phyloP scores from a whole-genome alignment of 2,888 invertebrate genomes.

The Ormyrus labotus region DNA sequence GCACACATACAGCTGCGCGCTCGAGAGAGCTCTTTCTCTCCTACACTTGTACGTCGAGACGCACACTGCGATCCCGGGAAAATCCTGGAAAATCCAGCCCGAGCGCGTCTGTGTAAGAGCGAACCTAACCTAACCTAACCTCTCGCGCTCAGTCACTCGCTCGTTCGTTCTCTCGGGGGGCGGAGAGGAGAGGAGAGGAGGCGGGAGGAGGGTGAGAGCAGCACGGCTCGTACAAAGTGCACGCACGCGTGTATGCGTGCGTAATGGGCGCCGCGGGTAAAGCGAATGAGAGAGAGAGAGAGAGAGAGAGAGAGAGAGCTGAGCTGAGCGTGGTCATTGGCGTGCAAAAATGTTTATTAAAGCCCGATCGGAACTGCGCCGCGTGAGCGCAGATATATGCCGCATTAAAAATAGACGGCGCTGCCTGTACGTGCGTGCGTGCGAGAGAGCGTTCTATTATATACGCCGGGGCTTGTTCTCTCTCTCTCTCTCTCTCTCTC shows the following conservation, averaged over 20 bases:
- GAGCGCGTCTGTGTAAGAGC: conserved; percentile 53
- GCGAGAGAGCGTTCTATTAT: neutral
- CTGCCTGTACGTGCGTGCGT: conserved; percentile 20
- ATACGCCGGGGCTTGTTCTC: too few relatives aligned
- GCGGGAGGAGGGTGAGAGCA: neutral
- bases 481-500: too few relatives aligned
- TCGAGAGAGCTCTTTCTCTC: neutral
- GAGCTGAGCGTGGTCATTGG: conserved; percentile 61
- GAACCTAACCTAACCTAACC: conserved; percentile 64
- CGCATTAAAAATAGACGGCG: neutral
- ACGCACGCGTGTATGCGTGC: conserved; percentile 64
- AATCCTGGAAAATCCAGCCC: conserved; percentile 75
- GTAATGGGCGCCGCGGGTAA: conserved; percentile 59
- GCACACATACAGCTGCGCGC: conserved; percentile 48
- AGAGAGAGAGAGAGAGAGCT: conserved; percentile 7
- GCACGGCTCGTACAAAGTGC: conserved; percentile 60
- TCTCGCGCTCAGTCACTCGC: too few relatives aligned
- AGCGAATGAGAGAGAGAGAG: conserved; percentile 23
- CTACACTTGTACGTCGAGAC: too few relatives aligned
- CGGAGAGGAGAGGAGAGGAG: too few relatives aligned
- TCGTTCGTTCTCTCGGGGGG: too few relatives aligned
- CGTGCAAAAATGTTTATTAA: conserved; percentile 69
- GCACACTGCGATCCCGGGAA: conserved; percentile 70
- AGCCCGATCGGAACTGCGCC: conserved; percentile 62
- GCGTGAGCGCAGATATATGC: conserved; percentile 27